Evolutionary conservation across 53 echinoderm and acorn worm genomes (phyloP).

Genomic region (Arbacia lixula): DNA sequence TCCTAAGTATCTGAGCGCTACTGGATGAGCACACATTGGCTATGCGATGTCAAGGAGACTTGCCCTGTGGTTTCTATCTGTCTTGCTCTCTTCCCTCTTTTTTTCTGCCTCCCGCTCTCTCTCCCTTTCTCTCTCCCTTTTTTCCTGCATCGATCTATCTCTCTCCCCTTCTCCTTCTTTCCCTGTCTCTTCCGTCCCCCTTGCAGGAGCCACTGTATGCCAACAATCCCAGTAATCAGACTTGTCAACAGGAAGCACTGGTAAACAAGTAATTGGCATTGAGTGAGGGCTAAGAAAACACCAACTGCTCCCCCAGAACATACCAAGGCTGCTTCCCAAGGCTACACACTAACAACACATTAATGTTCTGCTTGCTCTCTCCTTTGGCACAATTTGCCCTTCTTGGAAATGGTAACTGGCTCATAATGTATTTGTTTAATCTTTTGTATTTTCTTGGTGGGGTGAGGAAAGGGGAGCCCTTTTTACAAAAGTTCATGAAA

Average conservation of each 20-base stretch:
- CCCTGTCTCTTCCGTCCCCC: background rate
- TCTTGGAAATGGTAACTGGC: too few species aligned
- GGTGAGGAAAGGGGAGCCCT: too few species aligned
- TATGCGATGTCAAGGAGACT: too few species aligned
- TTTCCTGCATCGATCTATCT: background rate
- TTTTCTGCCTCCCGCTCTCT: background rate
- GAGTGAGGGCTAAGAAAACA: slow-evolving; percentile 1
- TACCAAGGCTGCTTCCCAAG: too few species aligned
- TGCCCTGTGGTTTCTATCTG: background rate
- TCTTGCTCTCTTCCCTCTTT: background rate
- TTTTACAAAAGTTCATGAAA: too few species aligned
- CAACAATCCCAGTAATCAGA: slow-evolving; percentile 15
- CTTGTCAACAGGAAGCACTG: slow-evolving; percentile 45
- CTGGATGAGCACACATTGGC: too few species aligned
- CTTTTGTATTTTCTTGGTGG: too few species aligned
- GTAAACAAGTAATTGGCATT: slow-evolving; percentile 28
- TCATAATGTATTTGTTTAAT: too few species aligned
- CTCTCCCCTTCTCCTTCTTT: background rate
- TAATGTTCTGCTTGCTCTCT: too few species aligned
- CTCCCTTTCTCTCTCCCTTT: background rate
- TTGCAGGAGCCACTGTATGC: background rate
- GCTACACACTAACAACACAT: too few species aligned
- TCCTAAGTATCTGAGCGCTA: too few species aligned
- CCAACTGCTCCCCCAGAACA: background rate
- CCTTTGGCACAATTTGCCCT: too few species aligned